phyloP scores from a whole-genome alignment of 2,888 invertebrate species.

The Mythimna lalbum region DNA sequence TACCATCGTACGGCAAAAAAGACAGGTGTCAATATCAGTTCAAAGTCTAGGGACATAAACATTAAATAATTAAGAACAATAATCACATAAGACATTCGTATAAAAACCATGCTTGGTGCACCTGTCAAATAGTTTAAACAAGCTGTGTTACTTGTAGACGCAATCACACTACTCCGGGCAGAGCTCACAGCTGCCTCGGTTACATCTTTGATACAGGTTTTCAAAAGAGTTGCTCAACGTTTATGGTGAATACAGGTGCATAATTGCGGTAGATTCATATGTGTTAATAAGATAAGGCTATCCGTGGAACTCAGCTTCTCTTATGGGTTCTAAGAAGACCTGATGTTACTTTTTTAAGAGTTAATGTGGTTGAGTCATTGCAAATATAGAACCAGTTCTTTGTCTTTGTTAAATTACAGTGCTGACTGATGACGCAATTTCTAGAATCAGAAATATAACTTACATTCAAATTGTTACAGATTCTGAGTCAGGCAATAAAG shows the following conservation, averaged over 20 bases:
- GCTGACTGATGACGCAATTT: slow-evolving; percentile 18
- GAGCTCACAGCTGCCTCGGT: slow-evolving; percentile 48
- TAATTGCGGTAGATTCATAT: slow-evolving; percentile 49
- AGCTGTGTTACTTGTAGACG: slow-evolving; percentile 49
- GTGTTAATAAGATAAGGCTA: slow-evolving; percentile 58
- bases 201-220: slow-evolving; percentile 60
- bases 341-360: slow-evolving; percentile 21
- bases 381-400: slow-evolving; percentile 21
- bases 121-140: slow-evolving; percentile 58
- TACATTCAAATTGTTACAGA: slow-evolving; percentile 4
- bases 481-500: slow-evolving; percentile 11
- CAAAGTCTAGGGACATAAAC: slow-evolving; percentile 26
- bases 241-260: slow-evolving; percentile 45
- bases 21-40: slow-evolving; percentile 18
- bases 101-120: slow-evolving; percentile 49
- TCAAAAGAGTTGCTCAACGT: slow-evolving; percentile 52
- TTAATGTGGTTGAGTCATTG: slow-evolving; percentile 38
- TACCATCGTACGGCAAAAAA: neutral
- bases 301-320: slow-evolving; percentile 42
- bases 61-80: slow-evolving; percentile 40
- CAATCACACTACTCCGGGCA: slow-evolving; percentile 64
- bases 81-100: slow-evolving; percentile 33
- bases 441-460: neutral
- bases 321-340: slow-evolving; percentile 39
- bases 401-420: neutral